Base-by-base conservation (phyloP, 2,888 invertebrate species). In the Marasmarcha lunaedactyla region DNA sequence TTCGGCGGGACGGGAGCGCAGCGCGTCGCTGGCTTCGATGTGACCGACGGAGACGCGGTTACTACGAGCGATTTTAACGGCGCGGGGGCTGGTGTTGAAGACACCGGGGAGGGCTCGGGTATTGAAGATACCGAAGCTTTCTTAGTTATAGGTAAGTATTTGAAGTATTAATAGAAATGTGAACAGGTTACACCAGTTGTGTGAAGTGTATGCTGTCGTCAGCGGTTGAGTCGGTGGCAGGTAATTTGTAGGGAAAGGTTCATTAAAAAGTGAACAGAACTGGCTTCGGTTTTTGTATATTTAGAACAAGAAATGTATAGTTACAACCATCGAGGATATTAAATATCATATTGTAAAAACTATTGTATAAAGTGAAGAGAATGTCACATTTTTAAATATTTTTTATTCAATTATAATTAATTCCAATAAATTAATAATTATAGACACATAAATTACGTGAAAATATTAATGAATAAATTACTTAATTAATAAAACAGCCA, bases 281-380 rank as follows among this genome's bases (percentile, higher is more conserved):
- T 30, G 30, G 30, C 41, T 44, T 64, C 59, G 61, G 68, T 71
- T 78, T 76, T 79, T 79, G 84, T 84, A 84, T 84, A 84, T 84
- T 84, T 84, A 84, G 84, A 84, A 84, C 84, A 84, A 84, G 84
- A 84, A 84, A 84, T 84, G 84, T 84, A 84, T 84, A 83, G 78
- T 83, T 84, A 84, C 84, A 84, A 84, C 84, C 84, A 84, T 84
- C 71, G 84, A 84, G 78, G 84, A 84, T 84, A 84, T 84, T 83
- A 81, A 78, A 84, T 84, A 84, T 84, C 84, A 72, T 84, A 84
- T 84, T 81, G 79, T 83, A 83, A 81, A 81, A 83, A 77, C 83
- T 84, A 84, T 84, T 84, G 84, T 84, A 83, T 76, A 81, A 79
- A 79, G 77, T 79, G 83, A 83, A 78, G 78, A 78, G 72, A 78